Base-by-base conservation (phyloP, 2,797 vertebrate genomes). In the Nannoperca australis region DNA sequence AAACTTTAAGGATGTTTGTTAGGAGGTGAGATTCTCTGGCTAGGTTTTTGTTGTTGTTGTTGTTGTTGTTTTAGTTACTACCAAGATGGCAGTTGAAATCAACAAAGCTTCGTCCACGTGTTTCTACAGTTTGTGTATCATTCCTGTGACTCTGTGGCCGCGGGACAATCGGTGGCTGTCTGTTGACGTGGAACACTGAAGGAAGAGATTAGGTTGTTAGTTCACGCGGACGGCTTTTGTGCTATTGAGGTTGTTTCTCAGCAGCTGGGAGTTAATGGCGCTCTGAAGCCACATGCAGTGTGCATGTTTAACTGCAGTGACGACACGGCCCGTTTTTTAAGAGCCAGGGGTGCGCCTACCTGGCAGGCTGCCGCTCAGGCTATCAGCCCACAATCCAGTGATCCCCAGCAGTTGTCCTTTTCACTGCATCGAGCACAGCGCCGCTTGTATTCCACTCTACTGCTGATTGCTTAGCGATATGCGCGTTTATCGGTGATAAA, bases 381-480 rank as follows among this genome's bases (percentile, higher is more conserved):
- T 71, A 82, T 92, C 82, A 86, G 76, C 83, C 63, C 79, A 85
- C 85, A 86, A 89, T 84, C 78, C 88, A 82, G n/a, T 66, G 68
- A 87, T 89, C 75, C 67, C 79, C 72, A 86, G 81, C 24, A 76
- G 60, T 78, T 81, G 74, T 85, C 78, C 84, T 85, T 87, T 88
- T 88, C 83, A 69, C 70, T 82, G 87, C 75, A 42, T 85, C 83
- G 76, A 59, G 63, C 65, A 4, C 79, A 59, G 76, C 74, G 74
- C 62, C 1, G 61, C 85, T 88, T 74, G 68, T 85, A 69, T 84
- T 85, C 79, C 77, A 82, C 87, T 89, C 79, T 76, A 75, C 65
- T 36, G 75, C 84, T 68, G 87, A 88, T 89, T 85, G 88, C 89
- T 91, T 89, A 85, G 73, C 89, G 81, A 90, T 84, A 89, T 84